phyloP scores from a whole-genome alignment of 2,797 vertebrate species.

The Alcedo quadribrachys region DNA sequence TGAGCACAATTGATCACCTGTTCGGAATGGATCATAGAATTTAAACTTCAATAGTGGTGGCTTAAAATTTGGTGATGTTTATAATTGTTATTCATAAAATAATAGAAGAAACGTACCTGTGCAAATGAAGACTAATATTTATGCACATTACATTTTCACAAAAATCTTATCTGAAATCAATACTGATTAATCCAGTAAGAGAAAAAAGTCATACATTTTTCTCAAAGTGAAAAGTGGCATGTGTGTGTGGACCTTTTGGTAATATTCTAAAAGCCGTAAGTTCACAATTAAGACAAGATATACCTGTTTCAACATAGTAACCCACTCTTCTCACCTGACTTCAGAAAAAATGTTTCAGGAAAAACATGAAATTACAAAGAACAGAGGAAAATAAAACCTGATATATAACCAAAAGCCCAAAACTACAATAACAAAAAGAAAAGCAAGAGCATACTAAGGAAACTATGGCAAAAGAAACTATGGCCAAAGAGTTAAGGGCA shows the following conservation, averaged over 20 bases:
- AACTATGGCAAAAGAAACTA: background rate
- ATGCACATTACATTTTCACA: background rate
- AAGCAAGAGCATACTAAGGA: background rate
- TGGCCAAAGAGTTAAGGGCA: background rate
- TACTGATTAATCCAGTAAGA: background rate
- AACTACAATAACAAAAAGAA: background rate
- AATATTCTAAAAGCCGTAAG: background rate
- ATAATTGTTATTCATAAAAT: background rate
- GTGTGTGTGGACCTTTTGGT: background rate
- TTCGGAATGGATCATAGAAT: rapidly evolving
- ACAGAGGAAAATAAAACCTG: background rate
- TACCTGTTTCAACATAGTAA: background rate
- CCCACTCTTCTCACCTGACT: rapidly evolving
- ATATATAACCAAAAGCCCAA: background rate
- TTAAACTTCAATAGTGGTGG: background rate
- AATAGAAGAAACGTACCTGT: background rate
- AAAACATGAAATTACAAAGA: background rate
- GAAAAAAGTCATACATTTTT: background rate
- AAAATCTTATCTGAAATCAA: background rate
- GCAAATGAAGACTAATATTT: background rate
- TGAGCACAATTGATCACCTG: background rate
- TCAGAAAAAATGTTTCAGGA: background rate
- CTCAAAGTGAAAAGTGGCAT: background rate
- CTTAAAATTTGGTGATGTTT: background rate
- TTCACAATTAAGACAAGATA: background rate